These are phyloP conservation scores for Dione juno DNA, from an alignment of 2,888 invertebrate species.

Conservation along the genomic window DNA sequence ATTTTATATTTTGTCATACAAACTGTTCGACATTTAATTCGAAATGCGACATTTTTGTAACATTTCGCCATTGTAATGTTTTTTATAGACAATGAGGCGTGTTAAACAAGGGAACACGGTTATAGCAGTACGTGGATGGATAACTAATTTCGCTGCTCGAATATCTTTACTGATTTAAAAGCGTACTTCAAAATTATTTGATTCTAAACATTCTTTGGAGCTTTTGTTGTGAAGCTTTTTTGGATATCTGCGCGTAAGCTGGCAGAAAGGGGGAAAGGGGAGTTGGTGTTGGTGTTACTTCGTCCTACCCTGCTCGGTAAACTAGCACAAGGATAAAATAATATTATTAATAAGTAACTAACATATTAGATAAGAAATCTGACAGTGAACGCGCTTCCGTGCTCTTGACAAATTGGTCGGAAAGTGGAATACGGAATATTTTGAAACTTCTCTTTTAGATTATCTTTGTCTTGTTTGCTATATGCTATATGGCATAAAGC, in stretches of 20 bases:
- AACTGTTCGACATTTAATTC: slow-evolving; percentile 4
- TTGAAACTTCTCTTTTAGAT: no score
- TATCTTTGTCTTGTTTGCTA: no score
- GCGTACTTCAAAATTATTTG: slow-evolving; percentile 10
- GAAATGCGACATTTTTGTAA: slow-evolving; percentile 17
- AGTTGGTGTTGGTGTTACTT: no score
- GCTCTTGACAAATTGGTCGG: no score
- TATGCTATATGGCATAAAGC: no score
- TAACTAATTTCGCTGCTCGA: slow-evolving; percentile 4
- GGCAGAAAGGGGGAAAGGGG: background rate
- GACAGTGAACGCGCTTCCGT: no score
- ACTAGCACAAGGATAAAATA: no score
- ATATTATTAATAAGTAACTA: no score
- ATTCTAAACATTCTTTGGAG: background rate
- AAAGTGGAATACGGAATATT: no score
- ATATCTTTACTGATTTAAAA: slow-evolving; percentile 16
- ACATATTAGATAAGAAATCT: no score
- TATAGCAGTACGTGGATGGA: slow-evolving; percentile 16
- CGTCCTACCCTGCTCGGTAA: no score
- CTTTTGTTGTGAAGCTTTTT: slow-evolving; percentile 8
- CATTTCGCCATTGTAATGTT: slow-evolving; percentile 18
- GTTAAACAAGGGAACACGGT: slow-evolving; percentile 26
- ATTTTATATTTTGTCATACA: background rate
- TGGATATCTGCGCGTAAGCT: background rate
- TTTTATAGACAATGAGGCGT: slow-evolving; percentile 19